Evolutionary conservation across 2,888 invertebrate species (phyloP).

Genomic region (Hymenopus coronatus): DNA sequence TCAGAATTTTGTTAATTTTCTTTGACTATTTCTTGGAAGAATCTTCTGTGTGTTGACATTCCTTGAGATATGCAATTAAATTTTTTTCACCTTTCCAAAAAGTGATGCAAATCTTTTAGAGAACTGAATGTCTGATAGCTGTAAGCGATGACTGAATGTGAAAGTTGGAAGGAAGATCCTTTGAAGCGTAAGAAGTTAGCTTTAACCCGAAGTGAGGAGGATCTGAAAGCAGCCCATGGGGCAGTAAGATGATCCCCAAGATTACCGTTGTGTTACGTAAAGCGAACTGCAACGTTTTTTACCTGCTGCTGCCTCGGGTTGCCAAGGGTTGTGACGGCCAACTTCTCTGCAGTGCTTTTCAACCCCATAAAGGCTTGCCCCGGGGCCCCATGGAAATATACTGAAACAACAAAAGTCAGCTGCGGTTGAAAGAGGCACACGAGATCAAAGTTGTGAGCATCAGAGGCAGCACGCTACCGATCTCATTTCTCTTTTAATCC

Average conservation of each 20-base stretch:
- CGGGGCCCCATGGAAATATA: not conserved
- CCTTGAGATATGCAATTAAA: no score
- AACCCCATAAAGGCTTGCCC: not conserved
- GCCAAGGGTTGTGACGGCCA: not conserved
- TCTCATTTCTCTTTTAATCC: not conserved
- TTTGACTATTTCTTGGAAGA: no score
- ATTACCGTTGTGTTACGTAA: not conserved
- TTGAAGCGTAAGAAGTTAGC: no score
- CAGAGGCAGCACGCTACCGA: not conserved
- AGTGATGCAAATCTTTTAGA: no score
- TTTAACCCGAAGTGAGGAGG: not conserved
- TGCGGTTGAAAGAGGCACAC: slow-evolving; percentile 21
- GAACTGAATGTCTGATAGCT: no score
- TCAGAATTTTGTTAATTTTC: no score
- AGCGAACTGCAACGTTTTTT: not conserved
- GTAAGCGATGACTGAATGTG: no score
- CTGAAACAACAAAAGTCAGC: slow-evolving; percentile 17
- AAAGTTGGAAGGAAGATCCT: no score
- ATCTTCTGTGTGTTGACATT: no score
- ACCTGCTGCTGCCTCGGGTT: not conserved
- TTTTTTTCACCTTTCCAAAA: no score
- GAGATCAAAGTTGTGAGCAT: slow-evolving; percentile 24
- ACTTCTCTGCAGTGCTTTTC: not conserved
- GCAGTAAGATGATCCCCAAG: not conserved
- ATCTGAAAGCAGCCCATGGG: not conserved